A percentile compares a stretch with the other conserved stretches of the same genome.
phyloP scores from a whole-genome alignment of 37 sponge, comb jelly and placozoan genomes.

The Bolinopsis microptera region DNA sequence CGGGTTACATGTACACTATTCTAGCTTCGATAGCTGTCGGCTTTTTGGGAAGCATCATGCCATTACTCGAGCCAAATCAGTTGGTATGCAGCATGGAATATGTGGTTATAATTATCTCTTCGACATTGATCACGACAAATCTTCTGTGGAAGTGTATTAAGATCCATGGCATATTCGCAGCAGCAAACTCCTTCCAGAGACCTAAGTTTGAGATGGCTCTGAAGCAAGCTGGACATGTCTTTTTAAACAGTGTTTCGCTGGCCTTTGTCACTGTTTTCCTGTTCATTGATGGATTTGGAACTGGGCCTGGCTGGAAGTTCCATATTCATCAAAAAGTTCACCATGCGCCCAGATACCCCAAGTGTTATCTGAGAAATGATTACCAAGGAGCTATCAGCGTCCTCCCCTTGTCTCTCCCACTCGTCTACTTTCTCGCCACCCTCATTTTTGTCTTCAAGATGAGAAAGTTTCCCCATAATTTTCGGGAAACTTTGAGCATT shows the following conservation, averaged over 20 bases:
- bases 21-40: not conserved
- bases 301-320: not conserved
- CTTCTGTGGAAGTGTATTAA: constrained; percentile 31
- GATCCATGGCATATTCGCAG: not conserved
- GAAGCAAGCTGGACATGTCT: not conserved
- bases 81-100: not conserved
- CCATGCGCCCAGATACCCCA: not conserved
- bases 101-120: not conserved
- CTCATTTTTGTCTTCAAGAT: constrained; percentile 1
- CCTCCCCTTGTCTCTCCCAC: not conserved
- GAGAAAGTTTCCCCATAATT: constrained; percentile 56
- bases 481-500: constrained; percentile 48
- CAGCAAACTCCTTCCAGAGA: not conserved
- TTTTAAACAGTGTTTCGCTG: not conserved
- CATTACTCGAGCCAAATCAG: not conserved
- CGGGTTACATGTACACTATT: constrained; percentile 20
- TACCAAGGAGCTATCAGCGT: not conserved
- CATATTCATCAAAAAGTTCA: not conserved
- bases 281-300: not conserved
- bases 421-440: not conserved
- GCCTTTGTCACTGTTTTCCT: not conserved
- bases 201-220: not conserved
- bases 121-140: constrained; percentile 1
- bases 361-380: not conserved
- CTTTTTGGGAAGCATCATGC: not conserved